A percentile compares a stretch with the other conserved stretches of the same genome.
These are phyloP conservation scores for Pantherophis guttatus DNA, from an alignment of 2,113 vertebrate genomes.

Conservation along the genomic window DNA sequence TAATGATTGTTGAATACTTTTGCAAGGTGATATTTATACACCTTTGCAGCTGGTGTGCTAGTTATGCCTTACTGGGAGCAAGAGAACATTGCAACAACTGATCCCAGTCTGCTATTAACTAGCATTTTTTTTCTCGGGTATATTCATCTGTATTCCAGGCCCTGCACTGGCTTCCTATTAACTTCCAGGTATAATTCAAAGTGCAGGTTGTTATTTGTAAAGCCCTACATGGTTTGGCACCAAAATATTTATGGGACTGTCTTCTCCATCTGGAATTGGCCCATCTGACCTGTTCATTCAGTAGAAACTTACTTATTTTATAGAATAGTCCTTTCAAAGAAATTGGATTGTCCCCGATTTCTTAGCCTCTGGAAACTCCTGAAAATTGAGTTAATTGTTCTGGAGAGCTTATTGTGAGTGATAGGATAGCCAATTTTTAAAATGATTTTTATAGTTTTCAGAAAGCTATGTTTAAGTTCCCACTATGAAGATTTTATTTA, in stretches of 20 bases:
- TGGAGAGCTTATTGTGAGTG: neutral
- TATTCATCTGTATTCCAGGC: neutral
- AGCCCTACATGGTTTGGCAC: neutral
- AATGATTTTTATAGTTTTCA: neutral
- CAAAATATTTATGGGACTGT: neutral
- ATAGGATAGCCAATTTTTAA: neutral
- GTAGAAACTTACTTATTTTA: neutral
- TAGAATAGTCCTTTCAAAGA: neutral
- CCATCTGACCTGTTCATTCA: neutral
- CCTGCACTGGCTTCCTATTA: neutral
- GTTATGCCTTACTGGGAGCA: neutral
- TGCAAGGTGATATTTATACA: neutral
- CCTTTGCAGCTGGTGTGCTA: neutral
- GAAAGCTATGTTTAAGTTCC: neutral
- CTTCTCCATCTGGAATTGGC: neutral
- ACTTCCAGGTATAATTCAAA: neutral
- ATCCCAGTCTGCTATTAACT: neutral
- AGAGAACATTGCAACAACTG: neutral
- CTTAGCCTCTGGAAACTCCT: neutral
- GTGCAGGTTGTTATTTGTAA: too few species aligned
- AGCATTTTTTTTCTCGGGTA: neutral
- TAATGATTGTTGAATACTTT: neutral
- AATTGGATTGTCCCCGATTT: neutral
- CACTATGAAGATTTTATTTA: neutral
- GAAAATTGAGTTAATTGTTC: neutral